Percentiles rank a stretch among this genome's conserved stretches.
Conservation (phyloP, 2,888 invertebrate genomes). For the Lagria hirta region DNA sequence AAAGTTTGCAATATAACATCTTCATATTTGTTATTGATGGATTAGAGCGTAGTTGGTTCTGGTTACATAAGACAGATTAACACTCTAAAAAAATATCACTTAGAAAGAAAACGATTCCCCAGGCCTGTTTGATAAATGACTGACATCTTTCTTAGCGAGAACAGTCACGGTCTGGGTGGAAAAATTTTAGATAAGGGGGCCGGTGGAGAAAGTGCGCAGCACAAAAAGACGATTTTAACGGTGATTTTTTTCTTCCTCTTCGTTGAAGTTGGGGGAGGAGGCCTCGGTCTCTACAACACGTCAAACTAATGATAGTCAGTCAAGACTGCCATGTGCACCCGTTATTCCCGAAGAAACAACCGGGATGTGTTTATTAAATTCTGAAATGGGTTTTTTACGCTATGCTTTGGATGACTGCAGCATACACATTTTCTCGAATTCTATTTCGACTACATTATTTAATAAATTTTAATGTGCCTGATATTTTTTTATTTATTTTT, state of each 20-base stretch:
- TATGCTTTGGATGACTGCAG: no score
- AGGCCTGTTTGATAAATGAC: slow-evolving; percentile 49
- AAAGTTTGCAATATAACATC: no score
- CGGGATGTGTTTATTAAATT: slow-evolving; percentile 42
- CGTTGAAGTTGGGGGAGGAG: slow-evolving; percentile 4
- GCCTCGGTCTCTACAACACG: slow-evolving; percentile 44
- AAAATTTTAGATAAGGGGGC: slow-evolving; percentile 16
- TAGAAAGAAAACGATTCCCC: slow-evolving; percentile 37
- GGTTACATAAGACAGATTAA: slow-evolving; percentile 52
- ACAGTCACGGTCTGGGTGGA: slow-evolving; percentile 34
- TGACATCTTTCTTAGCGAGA: slow-evolving; percentile 49
- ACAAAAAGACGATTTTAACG: slow-evolving; percentile 22
- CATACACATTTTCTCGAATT: no score
- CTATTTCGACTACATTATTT: no score
- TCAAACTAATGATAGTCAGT: slow-evolving; percentile 49
- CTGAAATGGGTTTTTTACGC: slow-evolving; percentile 14
- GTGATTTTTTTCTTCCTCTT: slow-evolving; percentile 21
- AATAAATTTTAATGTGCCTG: no score
- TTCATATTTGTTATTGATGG: no score
- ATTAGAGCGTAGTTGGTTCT: no score
- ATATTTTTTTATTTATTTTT: no score
- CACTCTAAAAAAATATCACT: slow-evolving; percentile 50
- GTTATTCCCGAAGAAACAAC: slow-evolving; percentile 41
- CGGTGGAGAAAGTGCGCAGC: slow-evolving; percentile 23
- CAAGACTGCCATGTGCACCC: slow-evolving; percentile 45